Evolutionary conservation across 2,113 vertebrate genomes (phyloP).

Genomic region (Rhodinocichla rosea): DNA sequence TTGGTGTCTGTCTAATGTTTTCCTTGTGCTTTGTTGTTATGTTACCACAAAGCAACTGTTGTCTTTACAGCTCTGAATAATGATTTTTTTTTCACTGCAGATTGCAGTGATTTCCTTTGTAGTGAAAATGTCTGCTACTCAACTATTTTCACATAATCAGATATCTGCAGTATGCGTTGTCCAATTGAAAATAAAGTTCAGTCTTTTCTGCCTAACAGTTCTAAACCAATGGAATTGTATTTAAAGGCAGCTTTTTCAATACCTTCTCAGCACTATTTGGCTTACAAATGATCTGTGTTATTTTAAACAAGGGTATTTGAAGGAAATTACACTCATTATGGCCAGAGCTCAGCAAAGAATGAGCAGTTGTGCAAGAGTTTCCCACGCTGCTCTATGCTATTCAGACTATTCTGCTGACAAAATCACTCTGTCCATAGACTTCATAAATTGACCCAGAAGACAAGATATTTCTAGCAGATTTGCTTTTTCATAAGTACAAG

Average conservation of each 20-base stretch:
- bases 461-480: not conserved
- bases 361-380: not conserved
- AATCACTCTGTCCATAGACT: not conserved
- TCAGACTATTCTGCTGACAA: not conserved
- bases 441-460: not conserved
- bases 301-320: conserved; percentile 46
- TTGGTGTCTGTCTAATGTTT: not conserved
- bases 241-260: not conserved
- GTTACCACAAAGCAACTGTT: not conserved
- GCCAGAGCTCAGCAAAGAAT: not conserved
- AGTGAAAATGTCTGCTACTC: not conserved
- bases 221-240: not conserved
- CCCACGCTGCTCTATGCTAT: not conserved
- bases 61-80: not conserved
- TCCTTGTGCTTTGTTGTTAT: not conserved
- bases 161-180: not conserved
- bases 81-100: not conserved
- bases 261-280: not conserved
- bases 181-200: not conserved
- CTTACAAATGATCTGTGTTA: not conserved
- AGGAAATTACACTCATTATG: conserved; percentile 23
- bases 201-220: not conserved
- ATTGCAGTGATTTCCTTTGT: not conserved
- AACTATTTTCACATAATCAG: not conserved
- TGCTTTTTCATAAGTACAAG: not conserved